Evolutionary conservation across 2,888 invertebrate species (phyloP).

Genomic region (Euzetes globulus): DNA sequence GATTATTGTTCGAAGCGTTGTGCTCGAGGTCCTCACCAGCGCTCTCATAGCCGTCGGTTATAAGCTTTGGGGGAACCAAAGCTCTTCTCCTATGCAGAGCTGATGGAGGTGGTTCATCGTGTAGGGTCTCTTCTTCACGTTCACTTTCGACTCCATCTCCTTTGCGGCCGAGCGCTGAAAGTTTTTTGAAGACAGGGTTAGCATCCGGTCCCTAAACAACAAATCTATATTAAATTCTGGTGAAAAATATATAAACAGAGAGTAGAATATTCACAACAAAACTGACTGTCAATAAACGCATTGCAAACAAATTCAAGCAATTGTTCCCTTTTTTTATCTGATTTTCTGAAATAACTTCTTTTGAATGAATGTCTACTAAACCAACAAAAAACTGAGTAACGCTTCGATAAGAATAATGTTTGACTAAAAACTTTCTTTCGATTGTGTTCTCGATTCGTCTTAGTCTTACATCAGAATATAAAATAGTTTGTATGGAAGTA

Average conservation of each 20-base stretch:
- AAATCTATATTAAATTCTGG: not conserved
- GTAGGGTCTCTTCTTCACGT: slow-evolving; percentile 30
- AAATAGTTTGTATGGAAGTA: not conserved
- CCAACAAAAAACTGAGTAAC: not conserved
- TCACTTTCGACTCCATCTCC: slow-evolving; percentile 33
- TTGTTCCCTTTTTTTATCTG: not conserved
- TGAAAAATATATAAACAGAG: not conserved
- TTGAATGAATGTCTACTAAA: not conserved
- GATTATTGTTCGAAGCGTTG: not conserved
- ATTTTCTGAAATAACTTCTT: not conserved
- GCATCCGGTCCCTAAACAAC: slow-evolving; percentile 33
- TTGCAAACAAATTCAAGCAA: not conserved
- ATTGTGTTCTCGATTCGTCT: not conserved
- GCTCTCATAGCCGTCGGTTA: slow-evolving; percentile 41
- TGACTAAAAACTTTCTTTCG: not conserved
- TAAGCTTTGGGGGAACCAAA: slow-evolving; percentile 49
- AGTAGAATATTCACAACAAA: not conserved
- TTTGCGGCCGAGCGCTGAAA: slow-evolving; percentile 28
- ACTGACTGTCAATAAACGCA: not conserved
- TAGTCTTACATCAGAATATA: not conserved
- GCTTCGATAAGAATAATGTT: not conserved
- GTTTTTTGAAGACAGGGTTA: slow-evolving; percentile 36
- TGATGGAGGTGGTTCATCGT: slow-evolving; percentile 48
- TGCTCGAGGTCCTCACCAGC: slow-evolving; percentile 43
- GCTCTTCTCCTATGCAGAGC: slow-evolving; percentile 48